Base-by-base conservation (phyloP, 2,888 invertebrate species). In the Tryphoninae sp. region DNA sequence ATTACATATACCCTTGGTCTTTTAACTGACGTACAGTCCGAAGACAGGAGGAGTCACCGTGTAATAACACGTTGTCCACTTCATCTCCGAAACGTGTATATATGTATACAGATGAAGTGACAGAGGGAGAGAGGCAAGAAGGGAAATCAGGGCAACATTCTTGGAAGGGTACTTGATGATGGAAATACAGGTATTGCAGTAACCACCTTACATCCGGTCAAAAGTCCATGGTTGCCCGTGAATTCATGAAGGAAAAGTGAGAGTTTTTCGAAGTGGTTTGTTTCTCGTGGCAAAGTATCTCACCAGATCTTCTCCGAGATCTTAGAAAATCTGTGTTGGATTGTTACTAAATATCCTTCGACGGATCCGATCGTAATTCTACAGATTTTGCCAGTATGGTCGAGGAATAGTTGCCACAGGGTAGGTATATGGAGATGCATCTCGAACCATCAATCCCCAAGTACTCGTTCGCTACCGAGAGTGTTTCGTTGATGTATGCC, bases 11-110 rank as follows among this genome's bases (percentile, higher is more conserved):
- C 61, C 9, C 59, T 51, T 51, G 16, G n/a, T 6, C 11, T 7
- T 23, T 59, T 51, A 64, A 64, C 72, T 65, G 58, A 71, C 51
- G 45, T 55, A 59, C 69, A 82, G 49, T 59, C 76, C 45, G 68
- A 69, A 73, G 76, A 58, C 59, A 40, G 62, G 59, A 23, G 62
- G 59, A 76, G 49, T 64, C 67, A 42, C 68, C 40, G n/a, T 58
- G 76, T 82, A 82, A 82, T 79, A 72, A 73, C 71, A 78, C 76
- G 75, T 82, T 79, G 19, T 16, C 65, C 58, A 53, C 40, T 65
- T 78, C 33, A 23, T 33, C 65, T 71, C 40, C 62, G 55, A 49
- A 49, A 33, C 58, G 49, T 16, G 16, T n/a, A 51, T 11, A 51
- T 11, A n/a, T 6, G 6, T 33, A 33, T 33, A 33, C 26, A 0